These are phyloP conservation scores for Hydractinia symbiolongicarpus DNA, from an alignment of 30 jellyfish, hydroid and myxozoan species.

Conservation along the genomic window DNA sequence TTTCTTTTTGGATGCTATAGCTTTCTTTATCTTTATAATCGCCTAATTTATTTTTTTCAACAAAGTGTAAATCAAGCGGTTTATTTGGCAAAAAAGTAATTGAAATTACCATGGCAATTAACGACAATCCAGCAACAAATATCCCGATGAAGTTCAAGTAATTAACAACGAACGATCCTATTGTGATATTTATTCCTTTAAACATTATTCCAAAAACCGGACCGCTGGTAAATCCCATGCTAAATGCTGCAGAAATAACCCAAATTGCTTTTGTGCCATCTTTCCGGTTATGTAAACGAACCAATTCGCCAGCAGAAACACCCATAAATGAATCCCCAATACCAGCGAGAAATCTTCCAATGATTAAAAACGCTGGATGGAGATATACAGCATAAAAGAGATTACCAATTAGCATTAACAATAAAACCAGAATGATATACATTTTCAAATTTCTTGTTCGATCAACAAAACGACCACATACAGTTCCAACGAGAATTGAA, in stretches of 20 bases:
- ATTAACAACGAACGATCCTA: conserved; percentile 17
- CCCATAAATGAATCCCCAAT: conserved; percentile 10
- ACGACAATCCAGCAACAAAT: background rate
- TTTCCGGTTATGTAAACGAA: background rate
- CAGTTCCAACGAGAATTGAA: background rate
- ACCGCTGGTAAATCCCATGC: conserved; percentile 21
- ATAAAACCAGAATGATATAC: background rate
- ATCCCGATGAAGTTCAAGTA: conserved; percentile 2
- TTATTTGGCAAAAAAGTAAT: background rate
- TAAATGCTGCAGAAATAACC: background rate
- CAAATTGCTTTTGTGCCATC: conserved; percentile 15
- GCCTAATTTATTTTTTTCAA: too few species aligned
- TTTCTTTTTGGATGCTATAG: too few species aligned
- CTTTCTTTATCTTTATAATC: too few species aligned
- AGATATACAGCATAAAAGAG: background rate
- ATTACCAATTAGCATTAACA: conserved; percentile 19
- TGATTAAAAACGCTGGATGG: conserved; percentile 6
- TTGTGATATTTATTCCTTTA: background rate
- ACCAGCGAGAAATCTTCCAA: conserved; percentile 32
- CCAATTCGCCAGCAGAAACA: conserved; percentile 19
- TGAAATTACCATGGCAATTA: background rate
- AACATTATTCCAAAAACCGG: conserved; percentile 9
- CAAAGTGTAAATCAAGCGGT: background rate
- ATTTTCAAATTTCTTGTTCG: background rate
- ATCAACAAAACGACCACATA: conserved; percentile 1